Conservation (phyloP, 2,888 invertebrate species). For the Pandemis cinnamomeana region DNA sequence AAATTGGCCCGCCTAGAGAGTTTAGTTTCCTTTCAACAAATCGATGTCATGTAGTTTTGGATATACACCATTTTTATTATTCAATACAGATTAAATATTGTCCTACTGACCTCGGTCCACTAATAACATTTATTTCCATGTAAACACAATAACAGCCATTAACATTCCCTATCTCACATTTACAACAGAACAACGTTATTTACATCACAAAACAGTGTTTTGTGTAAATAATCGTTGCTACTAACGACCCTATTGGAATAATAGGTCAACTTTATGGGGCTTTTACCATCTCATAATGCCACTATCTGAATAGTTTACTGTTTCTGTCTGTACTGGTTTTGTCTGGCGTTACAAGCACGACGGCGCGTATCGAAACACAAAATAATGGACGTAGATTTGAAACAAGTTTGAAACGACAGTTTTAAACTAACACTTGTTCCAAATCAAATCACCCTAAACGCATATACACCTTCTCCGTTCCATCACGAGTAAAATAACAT, state of each 20-base stretch:
- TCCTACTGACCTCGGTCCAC: constrained; percentile 19
- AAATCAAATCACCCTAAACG: no score
- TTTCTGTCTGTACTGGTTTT: background rate
- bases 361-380: no score
- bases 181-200: constrained; percentile 23
- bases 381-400: no score
- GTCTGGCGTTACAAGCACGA: background rate
- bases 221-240: constrained; percentile 9
- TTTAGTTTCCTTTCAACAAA: no score
- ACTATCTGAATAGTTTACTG: background rate
- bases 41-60: background rate
- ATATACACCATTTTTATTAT: background rate
- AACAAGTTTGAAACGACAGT: no score
- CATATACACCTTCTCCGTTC: no score
- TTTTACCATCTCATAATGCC: constrained; percentile 2
- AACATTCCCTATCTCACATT: constrained; percentile 20
- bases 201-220: constrained; percentile 22
- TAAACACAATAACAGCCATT: constrained; percentile 14
- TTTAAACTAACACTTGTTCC: no score
- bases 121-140: constrained; percentile 17
- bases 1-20: no score
- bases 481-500: no score
- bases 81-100: background rate
- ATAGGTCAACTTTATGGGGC: constrained; percentile 16
- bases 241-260: constrained; percentile 9